Base-by-base conservation (phyloP, 1,140 invertebrate genomes). In the Grapholita molesta region DNA sequence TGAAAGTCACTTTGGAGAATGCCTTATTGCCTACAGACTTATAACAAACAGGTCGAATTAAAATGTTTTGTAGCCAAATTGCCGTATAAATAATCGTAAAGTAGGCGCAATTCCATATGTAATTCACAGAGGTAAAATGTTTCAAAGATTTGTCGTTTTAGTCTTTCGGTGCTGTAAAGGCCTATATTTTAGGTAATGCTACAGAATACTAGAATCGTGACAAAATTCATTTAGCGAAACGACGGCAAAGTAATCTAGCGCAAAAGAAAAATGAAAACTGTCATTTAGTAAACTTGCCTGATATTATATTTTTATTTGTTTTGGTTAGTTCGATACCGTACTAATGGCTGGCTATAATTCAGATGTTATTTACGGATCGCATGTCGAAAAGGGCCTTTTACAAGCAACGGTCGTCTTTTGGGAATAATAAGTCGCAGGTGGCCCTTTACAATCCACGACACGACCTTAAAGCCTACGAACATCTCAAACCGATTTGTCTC, bases 291-390 rank as follows among this genome's bases (percentile, higher is more conserved):
- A 18, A 61, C 4, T 61, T 18, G 25, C 25, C 15, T 11, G 25
- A 32, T 61, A 61, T 61, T 30, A 30, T 61, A n/a, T 61, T 61
- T 55, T 30, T 61, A 28, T 28, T 61, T 61, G 24, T 25, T 61
- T 61, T 61, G 55, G 55, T n/a, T 61, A 28, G n/a, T 30, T 61
- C 55, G 55, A 61, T 61, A 61, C 55, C 11, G 18, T 12, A 61
- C 55, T 61, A 61, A 61, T 61, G 55, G 55, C 12, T n/a, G 7
- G 55, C 55, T 61, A 61, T 61, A 61, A 61, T 61, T 61, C 25
- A 61, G 55, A 8, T n/a, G 55, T 61, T 61, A 61, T 61, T 30
- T 32, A 61, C 24, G 55, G 12, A 61, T 61, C 55, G 55, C 55
- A 61, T 61, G 55, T 61, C 55, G 25, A n/a, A 5, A 11, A 15